Evolutionary conservation across 2,113 vertebrate species (phyloP).

Genomic region (Morone saxatilis): DNA sequence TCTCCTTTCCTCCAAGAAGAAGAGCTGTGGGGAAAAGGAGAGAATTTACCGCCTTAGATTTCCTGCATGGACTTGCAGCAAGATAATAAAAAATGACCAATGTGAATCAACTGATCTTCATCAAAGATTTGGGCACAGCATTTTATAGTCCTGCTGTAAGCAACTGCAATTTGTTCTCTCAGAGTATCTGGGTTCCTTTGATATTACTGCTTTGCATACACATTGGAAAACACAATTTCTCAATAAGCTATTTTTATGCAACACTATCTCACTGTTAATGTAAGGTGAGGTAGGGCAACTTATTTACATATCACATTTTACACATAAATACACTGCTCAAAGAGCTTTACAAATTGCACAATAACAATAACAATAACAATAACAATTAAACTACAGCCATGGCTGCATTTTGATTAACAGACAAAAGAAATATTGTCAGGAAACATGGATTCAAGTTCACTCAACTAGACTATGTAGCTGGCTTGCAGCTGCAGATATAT

Average conservation of each 20-base stretch:
- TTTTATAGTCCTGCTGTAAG: background rate
- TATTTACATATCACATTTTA: too few species aligned
- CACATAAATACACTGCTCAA: background rate
- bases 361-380: background rate
- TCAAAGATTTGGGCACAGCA: background rate
- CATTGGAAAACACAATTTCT: background rate
- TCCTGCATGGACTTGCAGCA: background rate
- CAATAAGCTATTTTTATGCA: background rate
- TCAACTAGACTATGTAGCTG: background rate
- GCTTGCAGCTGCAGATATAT: slow-evolving; percentile 57
- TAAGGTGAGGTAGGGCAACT: background rate
- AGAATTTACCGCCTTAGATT: background rate
- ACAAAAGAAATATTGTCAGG: slow-evolving; percentile 3
- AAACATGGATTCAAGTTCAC: slow-evolving; percentile 17
- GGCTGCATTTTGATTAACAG: background rate
- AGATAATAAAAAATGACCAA: slow-evolving; percentile 3
- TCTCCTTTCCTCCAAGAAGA: slow-evolving; percentile 93
- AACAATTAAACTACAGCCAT: background rate
- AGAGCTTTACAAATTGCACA: background rate
- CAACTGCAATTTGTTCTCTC: background rate
- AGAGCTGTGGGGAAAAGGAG: slow-evolving; percentile 84
- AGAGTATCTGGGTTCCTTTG: background rate
- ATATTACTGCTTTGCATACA: background rate
- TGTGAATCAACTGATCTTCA: background rate
- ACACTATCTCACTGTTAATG: background rate